phyloP scores from a whole-genome alignment of 2,888 invertebrate genomes.

The Lycophotia porphyrea region DNA sequence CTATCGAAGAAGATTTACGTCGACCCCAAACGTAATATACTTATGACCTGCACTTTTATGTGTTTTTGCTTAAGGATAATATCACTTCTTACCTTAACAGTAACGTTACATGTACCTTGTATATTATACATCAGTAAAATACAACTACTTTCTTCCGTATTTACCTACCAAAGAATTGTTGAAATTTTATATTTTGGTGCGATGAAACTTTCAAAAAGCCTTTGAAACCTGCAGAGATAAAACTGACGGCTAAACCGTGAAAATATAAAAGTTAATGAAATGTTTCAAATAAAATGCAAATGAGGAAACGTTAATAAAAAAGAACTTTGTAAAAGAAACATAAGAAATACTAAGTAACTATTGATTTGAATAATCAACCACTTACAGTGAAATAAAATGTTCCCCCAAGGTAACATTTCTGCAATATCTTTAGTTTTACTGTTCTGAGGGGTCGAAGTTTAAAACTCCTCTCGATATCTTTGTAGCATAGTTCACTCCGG shows the following conservation, averaged over 20 bases:
- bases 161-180: background rate
- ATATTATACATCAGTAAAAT: background rate
- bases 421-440: conserved; percentile 56
- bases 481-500: conserved; percentile 44
- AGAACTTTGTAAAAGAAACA: conserved; percentile 12
- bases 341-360: conserved; percentile 43
- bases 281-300: background rate
- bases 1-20: conserved; percentile 62
- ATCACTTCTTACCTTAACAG: background rate
- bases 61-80: conserved; percentile 12
- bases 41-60: conserved; percentile 44
- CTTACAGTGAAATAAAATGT: conserved; percentile 40
- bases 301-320: background rate
- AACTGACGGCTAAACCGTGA: too few relatives aligned
- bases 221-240: background rate
- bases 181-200: background rate
- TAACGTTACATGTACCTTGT: background rate
- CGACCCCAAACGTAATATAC: conserved; percentile 56
- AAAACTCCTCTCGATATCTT: conserved; percentile 53
- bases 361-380: conserved; percentile 44
- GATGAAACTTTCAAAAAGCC: background rate
- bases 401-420: conserved; percentile 22
- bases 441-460: conserved; percentile 39
- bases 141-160: background rate
- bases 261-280: background rate